phyloP scores from a whole-genome alignment of 1,140 invertebrate genomes.

The Venturia canescens region DNA sequence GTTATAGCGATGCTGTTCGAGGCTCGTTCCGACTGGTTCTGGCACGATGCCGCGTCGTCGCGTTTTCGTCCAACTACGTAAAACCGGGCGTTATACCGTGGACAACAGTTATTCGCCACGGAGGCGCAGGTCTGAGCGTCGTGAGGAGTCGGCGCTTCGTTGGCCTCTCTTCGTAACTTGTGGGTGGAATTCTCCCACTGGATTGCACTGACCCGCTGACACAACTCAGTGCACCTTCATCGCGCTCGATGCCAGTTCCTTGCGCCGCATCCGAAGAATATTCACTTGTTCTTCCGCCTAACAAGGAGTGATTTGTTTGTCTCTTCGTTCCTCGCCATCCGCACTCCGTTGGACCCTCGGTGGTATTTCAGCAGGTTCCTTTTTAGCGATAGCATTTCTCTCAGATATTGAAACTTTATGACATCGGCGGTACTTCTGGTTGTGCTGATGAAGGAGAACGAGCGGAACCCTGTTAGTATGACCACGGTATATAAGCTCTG shows the following conservation, averaged over 20 bases:
- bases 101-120: conserved; percentile 68
- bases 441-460: conserved; percentile 8
- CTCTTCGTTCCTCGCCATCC: neutral
- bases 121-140: conserved; percentile 51
- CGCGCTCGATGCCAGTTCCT: conserved; percentile 16
- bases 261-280: neutral
- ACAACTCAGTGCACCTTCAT: conserved; percentile 37
- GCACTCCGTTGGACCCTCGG: no score
- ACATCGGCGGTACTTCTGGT: neutral
- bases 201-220: conserved; percentile 46
- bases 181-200: conserved; percentile 49
- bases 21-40: conserved; percentile 62
- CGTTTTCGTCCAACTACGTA: conserved; percentile 57
- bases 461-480: neutral
- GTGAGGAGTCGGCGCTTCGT: conserved; percentile 36
- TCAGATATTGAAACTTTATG: neutral
- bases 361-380: neutral
- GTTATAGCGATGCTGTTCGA: conserved; percentile 61
- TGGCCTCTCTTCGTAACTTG: conserved; percentile 18
- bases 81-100: conserved; percentile 47
- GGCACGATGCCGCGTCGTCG: conserved; percentile 75
- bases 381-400: neutral
- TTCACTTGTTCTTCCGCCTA: conserved; percentile 11
- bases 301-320: neutral
- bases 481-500: conserved; percentile 11